Base-by-base conservation (phyloP, 2,113 vertebrate genomes). In the Rattus norvegicus region DNA sequence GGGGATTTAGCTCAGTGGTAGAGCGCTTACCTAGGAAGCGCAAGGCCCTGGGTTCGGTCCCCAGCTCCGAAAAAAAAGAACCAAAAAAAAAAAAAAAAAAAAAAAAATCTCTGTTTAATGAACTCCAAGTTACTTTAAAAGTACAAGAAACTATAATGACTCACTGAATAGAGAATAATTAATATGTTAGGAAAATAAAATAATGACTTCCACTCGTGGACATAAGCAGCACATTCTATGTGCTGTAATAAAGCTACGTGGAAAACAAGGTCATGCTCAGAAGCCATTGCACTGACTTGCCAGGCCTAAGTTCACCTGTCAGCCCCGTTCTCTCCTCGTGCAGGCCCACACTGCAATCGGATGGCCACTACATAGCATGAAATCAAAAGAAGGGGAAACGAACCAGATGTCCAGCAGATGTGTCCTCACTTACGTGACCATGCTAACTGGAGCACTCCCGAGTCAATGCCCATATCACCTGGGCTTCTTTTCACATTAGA, bases 131-230 rank as follows among this genome's bases (percentile, higher is more conserved):
- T 36, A 52, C 19, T 52, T 69, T n/a, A 76, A 73, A 75, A 49
- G 7, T 4, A 22, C 36, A 75, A 80, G 56, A 92, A 47, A 92
- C 77, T 65, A 56, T 69, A 76, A 79, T 24, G 61, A n/a, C 73
- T 49, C 67, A 52, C 22, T 52, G 24, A 94, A 86, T 70, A 39
- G 39, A 75, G 83, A 69, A n/a, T 63, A 79, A 47, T 47, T 76
- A 69, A 80, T 63, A 80, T 94, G 26, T 33, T 75, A 52, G 47
- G 85, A 17, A 90, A 92, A 59, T 86, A 86, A 79, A 80, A 89
- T 73, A 72, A 72, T 36, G 84, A 80, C 28, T 80, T 22, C 26
- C 7, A 49, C 30, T 14, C 17, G 49, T 36, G 22, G 47, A 13
- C 22, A 12, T 61, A 65, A 65, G 33, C 59, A 92, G 56, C 26